Evolutionary conservation across 2,888 invertebrate species (phyloP), one percentile per base, ranked within the genome.

Genomic region (Abrostola tripartita): DNA sequence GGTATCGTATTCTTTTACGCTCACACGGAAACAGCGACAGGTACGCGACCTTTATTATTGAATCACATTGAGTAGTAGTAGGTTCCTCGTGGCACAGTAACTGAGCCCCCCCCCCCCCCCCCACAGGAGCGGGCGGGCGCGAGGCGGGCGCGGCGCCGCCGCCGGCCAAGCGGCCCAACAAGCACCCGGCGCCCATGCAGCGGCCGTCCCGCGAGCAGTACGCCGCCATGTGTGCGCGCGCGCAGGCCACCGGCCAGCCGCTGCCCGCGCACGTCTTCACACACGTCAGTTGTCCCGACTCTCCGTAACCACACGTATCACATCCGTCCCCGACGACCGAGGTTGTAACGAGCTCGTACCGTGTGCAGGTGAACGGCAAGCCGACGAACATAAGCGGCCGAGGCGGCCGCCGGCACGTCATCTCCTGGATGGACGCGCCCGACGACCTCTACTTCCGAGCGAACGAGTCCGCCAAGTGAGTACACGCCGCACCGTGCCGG

Each of bases 401-500:
- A 65, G 96, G 97, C 69, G 96, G 97, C 35, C 96, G 98, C 55
- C 98, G 98, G 87, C 98, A 98, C 94, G 98, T 98, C 83, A 98
- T 99, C 89, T 98, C 98, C 87, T 99, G 98, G 98, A 98, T 98
- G 97, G 99, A 99, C 92, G 99, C 99, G 64, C 99, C 99, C 35
- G 99, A 99, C 90, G 99, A 99, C 95, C 97, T 99, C 76, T 99
- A 98, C 95, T 99, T 98, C 95, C 96, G 98, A 90, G 98, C 98
- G 82, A 98, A 98, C 52, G 98, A 98, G 82, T 96, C 96, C 81
- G 98, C 98, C 93, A 99, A 98, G 99, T 98, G 95, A 95, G 97
- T 95, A 49, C 38, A 24, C 36, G 42, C 42, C 10, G n/a, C 44
- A 14, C 9, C 10, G 1, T 40, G 54, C 53, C 14, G 42, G 14